A percentile compares a stretch with the other conserved stretches of the same genome.
Conservation (phyloP, 1,140 invertebrate species). For the Aphidius gifuensis region DNA sequence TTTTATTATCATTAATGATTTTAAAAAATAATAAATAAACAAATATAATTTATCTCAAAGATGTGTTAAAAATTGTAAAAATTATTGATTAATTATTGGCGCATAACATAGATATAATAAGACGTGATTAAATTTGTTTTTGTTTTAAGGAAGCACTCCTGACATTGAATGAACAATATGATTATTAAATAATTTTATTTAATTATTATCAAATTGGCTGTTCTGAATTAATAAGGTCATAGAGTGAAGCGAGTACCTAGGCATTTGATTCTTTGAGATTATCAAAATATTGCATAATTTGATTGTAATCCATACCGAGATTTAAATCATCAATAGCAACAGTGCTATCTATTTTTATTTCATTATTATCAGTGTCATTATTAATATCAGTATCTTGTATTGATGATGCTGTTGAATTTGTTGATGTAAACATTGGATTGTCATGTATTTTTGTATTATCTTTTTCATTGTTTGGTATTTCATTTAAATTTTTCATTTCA, state of each 20-base stretch:
- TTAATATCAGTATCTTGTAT: slow-evolving; percentile 34
- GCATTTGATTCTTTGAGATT: slow-evolving; percentile 79
- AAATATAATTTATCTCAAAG: neutral
- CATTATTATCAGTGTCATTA: slow-evolving; percentile 17
- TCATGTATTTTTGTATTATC: slow-evolving; percentile 25
- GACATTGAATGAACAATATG: neutral
- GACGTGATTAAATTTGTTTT: neutral
- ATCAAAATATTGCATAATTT: slow-evolving; percentile 96
- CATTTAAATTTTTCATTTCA: slow-evolving; percentile 31
- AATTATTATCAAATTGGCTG: slow-evolving; percentile 20
- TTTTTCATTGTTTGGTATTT: slow-evolving; percentile 35
- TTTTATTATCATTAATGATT: neutral
- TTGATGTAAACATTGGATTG: slow-evolving; percentile 30
- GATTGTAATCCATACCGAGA: slow-evolving; percentile 91
- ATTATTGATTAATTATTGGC: too few relatives aligned
- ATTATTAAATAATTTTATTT: neutral
- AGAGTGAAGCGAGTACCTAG: slow-evolving; percentile 39
- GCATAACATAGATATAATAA: neutral
- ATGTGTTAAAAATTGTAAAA: neutral
- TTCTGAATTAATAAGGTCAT: slow-evolving; percentile 24
- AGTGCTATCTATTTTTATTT: slow-evolving; percentile 52
- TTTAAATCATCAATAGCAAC: slow-evolving; percentile 74
- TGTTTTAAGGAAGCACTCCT: slow-evolving; percentile 3
- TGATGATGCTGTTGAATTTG: slow-evolving; percentile 47
- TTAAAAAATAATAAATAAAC: neutral